These are phyloP conservation scores for Gallinago undulata DNA, from an alignment of 2,113 vertebrate genomes.

Conservation along the genomic window DNA sequence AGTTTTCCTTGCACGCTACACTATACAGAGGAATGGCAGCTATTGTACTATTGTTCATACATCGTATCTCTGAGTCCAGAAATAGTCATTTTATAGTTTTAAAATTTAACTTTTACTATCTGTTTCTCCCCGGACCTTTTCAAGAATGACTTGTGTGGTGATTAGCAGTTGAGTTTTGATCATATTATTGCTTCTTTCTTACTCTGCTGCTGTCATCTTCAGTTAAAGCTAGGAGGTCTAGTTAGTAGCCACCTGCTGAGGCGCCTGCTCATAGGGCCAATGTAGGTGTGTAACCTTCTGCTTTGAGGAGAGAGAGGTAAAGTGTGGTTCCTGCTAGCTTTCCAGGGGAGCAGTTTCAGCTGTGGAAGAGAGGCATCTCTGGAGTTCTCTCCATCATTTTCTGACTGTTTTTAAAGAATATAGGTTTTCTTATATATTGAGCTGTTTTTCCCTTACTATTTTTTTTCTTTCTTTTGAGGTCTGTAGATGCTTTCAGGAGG, in stretches of 20 bases:
- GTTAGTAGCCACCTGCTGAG: neutral
- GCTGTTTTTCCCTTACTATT: neutral
- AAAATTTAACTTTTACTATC: neutral
- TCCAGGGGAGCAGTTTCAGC: neutral
- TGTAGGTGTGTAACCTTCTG: neutral
- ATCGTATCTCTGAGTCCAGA: neutral
- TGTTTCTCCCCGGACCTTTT: neutral
- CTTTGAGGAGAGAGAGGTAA: neutral
- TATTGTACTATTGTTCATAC: neutral
- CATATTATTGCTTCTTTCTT: neutral
- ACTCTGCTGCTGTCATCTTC: neutral
- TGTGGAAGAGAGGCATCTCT: neutral
- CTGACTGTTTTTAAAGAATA: neutral
- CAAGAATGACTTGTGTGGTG: neutral
- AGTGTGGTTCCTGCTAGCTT: neutral
- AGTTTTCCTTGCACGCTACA: neutral
- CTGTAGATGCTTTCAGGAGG: neutral
- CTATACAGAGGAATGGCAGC: neutral
- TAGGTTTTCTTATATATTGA: neutral
- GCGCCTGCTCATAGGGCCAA: neutral
- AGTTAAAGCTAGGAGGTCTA: neutral
- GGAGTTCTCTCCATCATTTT: neutral
- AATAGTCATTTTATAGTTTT: neutral
- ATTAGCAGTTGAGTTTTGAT: neutral
- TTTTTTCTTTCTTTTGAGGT: neutral